Evolutionary conservation across 2,888 invertebrate genomes (phyloP).

Genomic region (Thereva unica): DNA sequence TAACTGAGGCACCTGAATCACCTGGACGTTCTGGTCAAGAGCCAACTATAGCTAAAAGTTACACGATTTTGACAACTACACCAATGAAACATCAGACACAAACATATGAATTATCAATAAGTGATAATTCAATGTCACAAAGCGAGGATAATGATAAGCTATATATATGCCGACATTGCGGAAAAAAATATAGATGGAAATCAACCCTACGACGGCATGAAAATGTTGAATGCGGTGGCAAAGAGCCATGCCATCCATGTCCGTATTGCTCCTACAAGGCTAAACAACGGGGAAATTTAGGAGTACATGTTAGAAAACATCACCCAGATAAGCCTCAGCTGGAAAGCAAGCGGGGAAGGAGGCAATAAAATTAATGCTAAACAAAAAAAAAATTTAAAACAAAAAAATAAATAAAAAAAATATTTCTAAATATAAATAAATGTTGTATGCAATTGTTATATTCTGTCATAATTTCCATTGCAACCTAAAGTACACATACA

Average conservation of each 20-base stretch:
- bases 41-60: constrained; percentile 54
- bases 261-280: constrained; percentile 78
- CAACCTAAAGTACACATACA: no score
- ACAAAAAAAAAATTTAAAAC: constrained; percentile 8
- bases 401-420: constrained; percentile 31
- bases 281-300: constrained; percentile 80
- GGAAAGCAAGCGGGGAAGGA: constrained; percentile 55
- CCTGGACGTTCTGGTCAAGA: constrained; percentile 47
- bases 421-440: neutral
- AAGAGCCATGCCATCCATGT: constrained; percentile 80
- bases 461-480: no score
- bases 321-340: constrained; percentile 62
- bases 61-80: constrained; percentile 56
- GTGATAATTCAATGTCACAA: constrained; percentile 55
- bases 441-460: no score
- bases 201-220: constrained; percentile 81
- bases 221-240: constrained; percentile 82
- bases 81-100: constrained; percentile 50
- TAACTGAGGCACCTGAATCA: constrained; percentile 35
- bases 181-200: constrained; percentile 85
- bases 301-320: constrained; percentile 80
- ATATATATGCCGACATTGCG: constrained; percentile 81
- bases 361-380: constrained; percentile 8
- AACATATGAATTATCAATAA: constrained; percentile 55
- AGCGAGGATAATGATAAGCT: constrained; percentile 61